A percentile compares a stretch with the other conserved stretches of the same genome.
These are phyloP conservation scores for Leptodactylus fuscus DNA, from an alignment of 2,113 vertebrate genomes.

Conservation along the genomic window DNA sequence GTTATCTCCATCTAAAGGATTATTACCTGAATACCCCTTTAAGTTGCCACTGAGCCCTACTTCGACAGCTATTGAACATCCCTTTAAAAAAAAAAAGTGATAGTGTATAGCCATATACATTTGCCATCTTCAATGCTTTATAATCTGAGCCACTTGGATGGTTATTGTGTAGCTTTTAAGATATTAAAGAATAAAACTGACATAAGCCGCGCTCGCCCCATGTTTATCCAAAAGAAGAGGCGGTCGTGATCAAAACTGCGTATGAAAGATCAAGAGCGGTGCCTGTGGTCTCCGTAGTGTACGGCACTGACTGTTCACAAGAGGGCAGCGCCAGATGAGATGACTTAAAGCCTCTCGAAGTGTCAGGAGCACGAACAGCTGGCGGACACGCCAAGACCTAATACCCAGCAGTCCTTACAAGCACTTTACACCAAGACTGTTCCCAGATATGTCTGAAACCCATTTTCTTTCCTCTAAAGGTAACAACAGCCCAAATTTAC, in stretches of 20 bases:
- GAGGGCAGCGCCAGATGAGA: neutral
- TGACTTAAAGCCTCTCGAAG: neutral
- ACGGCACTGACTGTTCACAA: neutral
- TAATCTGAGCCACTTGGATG: neutral
- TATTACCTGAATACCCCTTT: too few relatives aligned
- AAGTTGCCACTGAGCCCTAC: too few relatives aligned
- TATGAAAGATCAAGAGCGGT: conserved; percentile 11
- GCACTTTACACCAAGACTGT: neutral
- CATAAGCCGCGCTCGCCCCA: neutral
- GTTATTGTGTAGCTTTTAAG: neutral
- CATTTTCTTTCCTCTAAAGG: too few relatives aligned
- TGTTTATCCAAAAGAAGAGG: neutral
- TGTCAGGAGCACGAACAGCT: conserved; percentile 25
- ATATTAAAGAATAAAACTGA: neutral
- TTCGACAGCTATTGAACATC: neutral
- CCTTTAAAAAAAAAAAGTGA: neutral
- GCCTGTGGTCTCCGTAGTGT: neutral
- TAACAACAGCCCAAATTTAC: too few relatives aligned
- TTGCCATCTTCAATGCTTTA: too few relatives aligned
- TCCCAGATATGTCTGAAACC: too few relatives aligned
- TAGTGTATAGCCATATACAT: too few relatives aligned
- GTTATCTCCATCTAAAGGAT: too few relatives aligned
- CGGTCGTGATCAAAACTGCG: neutral
- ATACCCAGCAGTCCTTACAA: neutral
- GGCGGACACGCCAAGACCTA: neutral